These are phyloP conservation scores for Sinella curviseta DNA, from an alignment of 1,140 invertebrate species.

Conservation along the genomic window DNA sequence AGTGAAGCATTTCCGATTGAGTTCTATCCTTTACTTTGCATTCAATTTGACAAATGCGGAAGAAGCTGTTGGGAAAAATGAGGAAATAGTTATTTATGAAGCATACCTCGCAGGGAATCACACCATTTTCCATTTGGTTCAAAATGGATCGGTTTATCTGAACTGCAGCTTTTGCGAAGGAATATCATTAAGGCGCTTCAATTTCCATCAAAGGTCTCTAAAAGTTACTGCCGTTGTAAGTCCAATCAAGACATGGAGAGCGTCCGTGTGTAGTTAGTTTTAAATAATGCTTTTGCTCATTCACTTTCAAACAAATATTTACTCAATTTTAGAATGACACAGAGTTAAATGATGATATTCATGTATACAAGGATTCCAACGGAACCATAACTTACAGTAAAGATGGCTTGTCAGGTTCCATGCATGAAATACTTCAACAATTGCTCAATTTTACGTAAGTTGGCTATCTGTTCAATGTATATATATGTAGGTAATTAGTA, in stretches of 20 bases:
- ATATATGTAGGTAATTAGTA: not conserved
- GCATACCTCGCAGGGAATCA: not conserved
- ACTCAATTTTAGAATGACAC: not conserved
- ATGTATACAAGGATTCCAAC: not conserved
- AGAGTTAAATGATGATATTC: conserved; percentile 22
- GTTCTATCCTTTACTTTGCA: not conserved
- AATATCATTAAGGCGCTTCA: not conserved
- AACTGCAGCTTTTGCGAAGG: not conserved
- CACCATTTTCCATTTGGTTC: not conserved
- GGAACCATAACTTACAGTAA: not conserved
- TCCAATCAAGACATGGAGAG: not conserved
- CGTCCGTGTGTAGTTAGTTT: too few species aligned
- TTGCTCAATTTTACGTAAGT: conserved; percentile 28
- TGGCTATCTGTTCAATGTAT: not conserved
- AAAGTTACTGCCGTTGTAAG: conserved; percentile 21
- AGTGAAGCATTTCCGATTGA: not conserved
- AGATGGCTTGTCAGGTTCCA: not conserved
- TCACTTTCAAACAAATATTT: not conserved
- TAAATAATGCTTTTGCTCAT: not conserved
- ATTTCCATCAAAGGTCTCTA: not conserved
- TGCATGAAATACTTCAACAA: not conserved
- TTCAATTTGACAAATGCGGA: not conserved
- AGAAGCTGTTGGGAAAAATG: not conserved
- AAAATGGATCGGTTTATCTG: not conserved
- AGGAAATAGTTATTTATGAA: not conserved